Evolutionary conservation across 2,113 vertebrate species (phyloP), one percentile per base, ranked within the genome.

Genomic region (Hypomesus transpacificus): DNA sequence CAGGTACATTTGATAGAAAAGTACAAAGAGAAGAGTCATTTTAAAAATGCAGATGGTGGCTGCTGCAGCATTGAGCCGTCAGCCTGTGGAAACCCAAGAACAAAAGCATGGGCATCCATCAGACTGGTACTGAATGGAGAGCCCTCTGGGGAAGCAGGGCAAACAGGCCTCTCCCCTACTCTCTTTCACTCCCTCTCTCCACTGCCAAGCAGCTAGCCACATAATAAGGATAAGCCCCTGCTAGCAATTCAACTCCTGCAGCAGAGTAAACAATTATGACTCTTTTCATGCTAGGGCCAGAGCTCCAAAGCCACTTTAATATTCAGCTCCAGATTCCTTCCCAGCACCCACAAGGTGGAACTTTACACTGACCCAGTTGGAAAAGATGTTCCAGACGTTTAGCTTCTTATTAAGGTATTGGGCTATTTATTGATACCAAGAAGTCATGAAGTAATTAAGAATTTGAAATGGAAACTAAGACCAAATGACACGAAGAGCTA

Each of bases 101-200:
- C 79, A 85, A 87, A 87, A 82, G 83, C 77, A 67, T 58, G 82
- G 86, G 80, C 85, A 86, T 87, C 82, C 82, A 87, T 86, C 85
- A 84, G 75, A 71, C 69, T 69, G 78, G 75, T 24, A 66, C 57
- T 84, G 84, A 84, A 73, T 39, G 58, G 79, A 66, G 77, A 66
- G 63, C 65, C 84, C 82, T 76, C 82, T 79, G 79, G 88, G 86
- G 80, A 88, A 21, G 22, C 70, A 39, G 71, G 67, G 79, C 83
- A 71, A 83, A 81, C 80, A 82, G 75, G 77, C 77, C 79, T 85
- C 78, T 80, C 39, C 39, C 39, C 77, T 76, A 70, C 76, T 67
- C 66, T 75, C 76, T 28, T 58, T 61, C 75, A 71, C 76, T 67
- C 66, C 74, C 75, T 28, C 58, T 61, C 72, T 84, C 75, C 70